Percentiles rank a stretch among this genome's conserved stretches.
Conservation (phyloP, 1,140 invertebrate genomes). For the Grapholita molesta region DNA sequence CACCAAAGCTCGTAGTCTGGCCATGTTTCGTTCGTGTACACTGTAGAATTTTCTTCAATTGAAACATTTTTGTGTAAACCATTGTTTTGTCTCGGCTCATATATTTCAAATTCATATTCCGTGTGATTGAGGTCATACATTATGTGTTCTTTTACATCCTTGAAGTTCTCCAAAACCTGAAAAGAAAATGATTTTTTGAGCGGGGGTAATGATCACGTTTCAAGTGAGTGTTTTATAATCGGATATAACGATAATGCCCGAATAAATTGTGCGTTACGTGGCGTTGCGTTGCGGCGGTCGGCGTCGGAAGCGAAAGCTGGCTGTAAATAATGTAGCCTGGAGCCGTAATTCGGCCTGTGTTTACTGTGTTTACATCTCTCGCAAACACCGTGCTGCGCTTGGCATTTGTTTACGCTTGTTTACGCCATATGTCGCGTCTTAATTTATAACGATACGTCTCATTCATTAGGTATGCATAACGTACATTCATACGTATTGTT, state of each 20-base stretch:
- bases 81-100: constrained; percentile 2
- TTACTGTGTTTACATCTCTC: neutral
- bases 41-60: neutral
- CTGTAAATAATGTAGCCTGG: constrained; percentile 1
- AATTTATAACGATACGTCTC: constrained; percentile 1
- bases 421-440: neutral
- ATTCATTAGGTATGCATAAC: neutral
- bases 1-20: constrained; percentile 25
- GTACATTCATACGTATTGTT: neutral
- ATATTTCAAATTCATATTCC: constrained; percentile 12
- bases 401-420: neutral
- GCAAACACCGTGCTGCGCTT: neutral
- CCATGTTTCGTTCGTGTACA: constrained; percentile 23
- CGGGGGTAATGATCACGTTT: neutral
- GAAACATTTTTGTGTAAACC: constrained; percentile 9
- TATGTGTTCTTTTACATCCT: constrained; percentile 21
- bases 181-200: constrained; percentile 13
- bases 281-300: neutral
- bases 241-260: neutral
- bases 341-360: neutral
- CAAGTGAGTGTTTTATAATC: neutral
- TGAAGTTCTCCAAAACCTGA: constrained; percentile 16
- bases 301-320: neutral
- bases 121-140: constrained; percentile 19
- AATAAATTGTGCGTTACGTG: constrained; percentile 1